Evolutionary conservation across 2,888 invertebrate genomes (phyloP), one percentile per base, ranked within the genome.

Genomic region (Apotomis turbidana): DNA sequence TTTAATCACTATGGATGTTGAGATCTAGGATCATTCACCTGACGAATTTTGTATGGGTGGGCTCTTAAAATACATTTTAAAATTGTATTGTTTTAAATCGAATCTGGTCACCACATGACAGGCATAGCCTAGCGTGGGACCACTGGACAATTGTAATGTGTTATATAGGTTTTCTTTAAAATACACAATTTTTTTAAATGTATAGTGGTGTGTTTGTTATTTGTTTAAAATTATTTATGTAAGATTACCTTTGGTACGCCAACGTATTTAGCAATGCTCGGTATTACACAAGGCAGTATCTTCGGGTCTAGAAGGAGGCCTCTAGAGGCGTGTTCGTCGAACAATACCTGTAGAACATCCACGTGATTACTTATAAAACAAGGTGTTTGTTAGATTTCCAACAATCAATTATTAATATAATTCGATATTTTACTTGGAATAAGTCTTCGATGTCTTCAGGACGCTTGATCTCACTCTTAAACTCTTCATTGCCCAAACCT

Each of bases 371-470:
- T 27, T 27, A 27, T 27, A 2, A 27, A 27, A 27, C 27, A 27
- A 27, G 27, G 1, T 3, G 5, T 27, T 6, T 36, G 6, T 49
- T 4, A 12, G 12, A 10, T 58, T 38, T 6, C 3, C 6, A n/a
- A 5, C 10, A 3, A 27, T 10, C 8, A 51, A 60, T 4, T 38
- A 51, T 36, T 38, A n/a, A 38, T 27, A 9, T 63, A 54, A 54
- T 12, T 38, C 9, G 51, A 5, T n/a, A 36, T n/a, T 54, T 55
- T 82, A 94, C 94, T 83, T 94, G 93, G 79, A 95, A 95, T 78
- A 95, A 87, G 68, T 93, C 92, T 83, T 94, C 92, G 44, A 95
- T 92, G 73, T 94, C 93, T 81, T 94, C 93, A 10, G 94, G 93
- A 79, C 93, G 78, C 85, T 90, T 84, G 71, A 91, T 90, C 85